Evolutionary conservation across 1,140 invertebrate species (phyloP).

Genomic region (Diachasma alloeum): DNA sequence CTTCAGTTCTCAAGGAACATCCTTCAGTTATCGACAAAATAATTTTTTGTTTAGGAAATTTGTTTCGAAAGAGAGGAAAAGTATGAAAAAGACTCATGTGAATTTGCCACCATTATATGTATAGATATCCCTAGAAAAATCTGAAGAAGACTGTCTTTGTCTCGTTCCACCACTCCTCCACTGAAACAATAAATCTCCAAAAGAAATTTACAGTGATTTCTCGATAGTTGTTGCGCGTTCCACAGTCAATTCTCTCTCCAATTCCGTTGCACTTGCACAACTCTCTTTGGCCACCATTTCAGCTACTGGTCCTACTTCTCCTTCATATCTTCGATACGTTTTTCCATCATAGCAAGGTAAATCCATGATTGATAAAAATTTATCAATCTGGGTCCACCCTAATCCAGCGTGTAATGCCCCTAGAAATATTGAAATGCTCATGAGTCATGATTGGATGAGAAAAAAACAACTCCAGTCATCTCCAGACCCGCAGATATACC

Average conservation of each 20-base stretch:
- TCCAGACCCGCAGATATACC: not conserved
- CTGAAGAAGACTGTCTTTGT: no score
- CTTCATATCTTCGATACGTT: conserved; percentile 30
- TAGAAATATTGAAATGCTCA: not conserved
- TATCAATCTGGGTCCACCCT: conserved; percentile 31
- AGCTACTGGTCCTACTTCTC: conserved; percentile 18
- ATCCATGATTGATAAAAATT: conserved; percentile 28
- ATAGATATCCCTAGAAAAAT: no score
- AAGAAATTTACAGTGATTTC: conserved; percentile 6
- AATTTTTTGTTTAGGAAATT: no score
- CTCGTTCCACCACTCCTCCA: no score
- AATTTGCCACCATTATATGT: no score
- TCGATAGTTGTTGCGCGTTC: not conserved
- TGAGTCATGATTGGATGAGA: not conserved
- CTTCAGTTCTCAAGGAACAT: no score
- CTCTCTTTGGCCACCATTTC: conserved; percentile 20
- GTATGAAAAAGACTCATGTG: no score
- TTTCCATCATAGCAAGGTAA: conserved; percentile 24
- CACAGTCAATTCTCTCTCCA: conserved; percentile 17
- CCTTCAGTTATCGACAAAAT: no score
- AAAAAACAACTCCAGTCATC: not conserved
- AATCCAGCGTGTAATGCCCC: conserved; percentile 19
- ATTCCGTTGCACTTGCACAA: conserved; percentile 14
- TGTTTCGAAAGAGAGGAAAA: no score
- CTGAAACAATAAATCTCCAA: not conserved